Base-by-base conservation (phyloP, 2,888 invertebrate genomes). In the Nomada fabriciana region DNA sequence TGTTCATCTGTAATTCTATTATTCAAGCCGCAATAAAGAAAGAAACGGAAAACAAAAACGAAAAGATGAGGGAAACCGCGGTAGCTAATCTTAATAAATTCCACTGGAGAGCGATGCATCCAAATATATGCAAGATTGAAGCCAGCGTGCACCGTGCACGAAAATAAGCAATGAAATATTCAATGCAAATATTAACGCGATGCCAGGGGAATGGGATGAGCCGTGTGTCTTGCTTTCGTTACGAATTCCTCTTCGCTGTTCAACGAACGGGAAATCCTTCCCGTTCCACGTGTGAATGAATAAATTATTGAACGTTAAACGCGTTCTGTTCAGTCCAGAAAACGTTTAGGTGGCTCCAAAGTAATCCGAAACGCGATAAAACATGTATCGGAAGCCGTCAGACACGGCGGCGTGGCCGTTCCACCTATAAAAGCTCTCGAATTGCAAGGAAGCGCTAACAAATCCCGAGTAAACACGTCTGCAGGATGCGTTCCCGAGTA, bases 311-410 rank as follows among this genome's bases (percentile, higher is more conserved):
- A 60, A 68, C 71, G 60, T 29, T 70, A 65, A 80, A 68, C 55
- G 36, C 53, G 68, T 61, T 42, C 55, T 9, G 61, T 43, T 67
- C 67, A 36, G n/a, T 20, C 29, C 50, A 55, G 65, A 59, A 83
- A 67, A 73, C 68, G 82, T 75, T 67, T 70, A 43, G 64, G 18
- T 64, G 47, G 61, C 20, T 69, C 72, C 69, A 69, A 73, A 69
- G 79, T 72, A 73, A 79, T 60, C n/a, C 74, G 84, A 68, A 69
- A 82, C 60, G 79, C 69, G 79, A 81, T 81, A 79, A 81, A 81
- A 79, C 69, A 81, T 81, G 81, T 79, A 86, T 86, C 82, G 47
- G 82, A 55, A 65, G 57, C 23, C 55, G 50, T 43, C 18, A 23
- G 15, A 11, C 29, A 52, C 47, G 18, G 64, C 57, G 15, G n/a